Evolutionary conservation across 2,113 vertebrate genomes (phyloP), one percentile per base, ranked within the genome.

Genomic region (Diadophis punctatus): DNA sequence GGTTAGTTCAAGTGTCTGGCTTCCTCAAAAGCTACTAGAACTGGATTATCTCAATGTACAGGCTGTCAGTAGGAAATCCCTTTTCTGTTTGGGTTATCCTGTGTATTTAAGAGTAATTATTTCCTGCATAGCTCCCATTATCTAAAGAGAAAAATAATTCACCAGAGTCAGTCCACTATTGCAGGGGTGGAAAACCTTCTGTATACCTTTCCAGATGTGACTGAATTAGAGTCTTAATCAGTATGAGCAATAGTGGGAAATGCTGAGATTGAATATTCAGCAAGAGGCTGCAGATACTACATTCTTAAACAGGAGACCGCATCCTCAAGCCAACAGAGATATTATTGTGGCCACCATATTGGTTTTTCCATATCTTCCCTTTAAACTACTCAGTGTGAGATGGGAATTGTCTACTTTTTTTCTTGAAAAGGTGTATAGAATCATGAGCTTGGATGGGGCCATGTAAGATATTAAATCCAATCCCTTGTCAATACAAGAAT

Each of bases 1-100:
- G 18, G 48, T 60, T 23, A 8, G 55, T 48, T 94, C 16, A 92
- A 90, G 87, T 89, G 91, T 94, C 87, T 53, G 30, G 46, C 53
- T 55, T 22, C 22, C 27, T 60, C 93, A 52, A 86, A 94, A 56
- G 86, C 92, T 0, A 58, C 60, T 95, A 94, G 90, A 52, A 8
- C 49, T 84, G 6, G 49, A 88, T 20, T 52, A 94, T 93, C 87
- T 14, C 87, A 0, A 25, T 1, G 39, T 63, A 58, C 25, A 46
- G 46, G 95, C 92, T 93, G 90, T 94, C 95, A 96, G 94, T 74
- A 96, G 53, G 30, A 90, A 18, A 92, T 93, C 87, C 85, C 60
- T 92, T 91, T 94, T 49, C 23, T 92, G 49, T 55, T 58, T 46
- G 84, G 39, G 22, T 80, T 80, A 20, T 53, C 27, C 60, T 7